Evolutionary conservation across 2,888 invertebrate species (phyloP), one percentile per base, ranked within the genome.

Genomic region (Pyrocoelia pectoralis): DNA sequence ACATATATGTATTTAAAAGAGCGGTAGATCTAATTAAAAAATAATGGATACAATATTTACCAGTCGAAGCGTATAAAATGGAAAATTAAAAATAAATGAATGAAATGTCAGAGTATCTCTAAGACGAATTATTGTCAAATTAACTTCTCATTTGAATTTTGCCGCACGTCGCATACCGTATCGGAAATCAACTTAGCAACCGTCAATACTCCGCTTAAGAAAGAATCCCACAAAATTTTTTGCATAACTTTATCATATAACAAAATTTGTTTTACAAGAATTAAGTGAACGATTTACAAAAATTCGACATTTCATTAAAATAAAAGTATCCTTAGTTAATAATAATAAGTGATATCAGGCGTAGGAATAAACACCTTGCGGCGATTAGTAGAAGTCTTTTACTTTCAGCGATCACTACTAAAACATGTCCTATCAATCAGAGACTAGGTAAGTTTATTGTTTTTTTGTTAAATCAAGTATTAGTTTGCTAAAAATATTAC

Each of bases 361-460:
- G 84, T 83, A 86, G 79, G 76, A 77, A 79, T 76, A 78, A 75
- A 74, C 77, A 76, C 75, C 74, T 75, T 75, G 77, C 76, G 75
- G 74, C 74, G 73, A 73, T 73, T 70, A 73, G 72, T 72, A 68
- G 77, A 77, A 78, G 78, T 78, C 81, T 85, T 90, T 90, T 89
- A 88, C 88, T 88, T 88, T 87, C 86, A 86, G 86, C 88, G 84
- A 87, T 87, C 86, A 87, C 86, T 87, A 88, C 88, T 88, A 86
- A 87, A 91, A 89, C 89, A 92, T 92, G 92, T 92, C 92, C 84
- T 89, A 87, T 88, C 86, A 88, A 82, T 84, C 87, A 83, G 91
- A 92, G 85, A 87, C 89, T 87, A 89, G 90, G 92, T 91, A 89
- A 90, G 89, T 87, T 80, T 74, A 74, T 72, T 28, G 75, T 77